Evolutionary conservation across 2,888 invertebrate genomes (phyloP), one percentile per base, ranked within the genome.

Genomic region (Ichneumoninae sp.): DNA sequence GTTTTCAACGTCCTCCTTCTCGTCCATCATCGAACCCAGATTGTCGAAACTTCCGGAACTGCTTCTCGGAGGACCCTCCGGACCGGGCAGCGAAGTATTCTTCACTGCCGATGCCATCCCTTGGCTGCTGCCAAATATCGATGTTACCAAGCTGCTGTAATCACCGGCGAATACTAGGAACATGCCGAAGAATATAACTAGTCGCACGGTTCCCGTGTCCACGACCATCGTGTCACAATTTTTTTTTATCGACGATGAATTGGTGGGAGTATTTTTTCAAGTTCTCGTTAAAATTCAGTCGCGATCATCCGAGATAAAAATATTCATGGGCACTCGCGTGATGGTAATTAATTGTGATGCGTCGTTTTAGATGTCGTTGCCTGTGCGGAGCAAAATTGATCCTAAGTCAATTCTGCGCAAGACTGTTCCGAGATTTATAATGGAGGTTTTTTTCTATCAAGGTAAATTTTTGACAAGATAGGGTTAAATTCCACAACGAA

Each of bases 101-200:
- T 68, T 40, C n/a, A 66, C 22, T 6, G 36, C 63, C 47, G 78
- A 71, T 50, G 63, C 7, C n/a, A 90, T 92, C 69, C 94, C 94
- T 1, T 91, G 89, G 7, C 90, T 90, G 79, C 91, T 94, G 36
- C 94, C 94, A 85, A 95, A 95, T 81, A 95, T 93, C 52, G 95
- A 90, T 75, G 94, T 92, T 50, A 95, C 90, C 60, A 95, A 90
- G 52, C 94, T 93, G 5, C 94, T 94, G 89, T 95, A 95, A 91
- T 95, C 95, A 52, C 95, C 95, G 82, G 95, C 94, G 81, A 95
- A 93, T 85, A 95, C 94, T 81, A 95, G 91, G 87, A 95, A 94
- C 91, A 95, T 94, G 84, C 95, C 95, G 54, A 95, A 90, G 83
- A 95, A 94, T 90, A 95, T 94, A 83, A 95, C 94, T 60, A 95